These are phyloP conservation scores for Pitangus sulphuratus DNA, from an alignment of 2,797 vertebrate genomes.

Conservation along the genomic window DNA sequence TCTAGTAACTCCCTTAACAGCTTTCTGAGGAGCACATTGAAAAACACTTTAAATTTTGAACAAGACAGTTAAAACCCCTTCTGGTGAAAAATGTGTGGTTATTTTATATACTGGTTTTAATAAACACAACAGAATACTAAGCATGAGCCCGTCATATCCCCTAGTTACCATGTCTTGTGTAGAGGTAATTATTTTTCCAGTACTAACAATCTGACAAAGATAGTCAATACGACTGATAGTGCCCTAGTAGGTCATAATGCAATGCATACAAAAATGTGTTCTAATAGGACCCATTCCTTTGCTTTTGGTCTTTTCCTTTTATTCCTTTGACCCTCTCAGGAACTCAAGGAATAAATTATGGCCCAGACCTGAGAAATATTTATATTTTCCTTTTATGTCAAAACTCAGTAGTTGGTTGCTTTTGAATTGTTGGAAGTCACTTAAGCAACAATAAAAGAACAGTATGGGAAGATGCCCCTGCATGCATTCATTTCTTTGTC, in stretches of 20 bases:
- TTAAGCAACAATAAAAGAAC: slow-evolving; percentile 24
- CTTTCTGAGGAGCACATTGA: neutral
- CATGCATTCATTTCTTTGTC: slow-evolving; percentile 8
- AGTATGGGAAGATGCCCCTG: neutral
- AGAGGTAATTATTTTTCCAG: neutral
- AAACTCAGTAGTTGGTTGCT: neutral
- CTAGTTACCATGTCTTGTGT: neutral
- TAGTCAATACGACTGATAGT: neutral
- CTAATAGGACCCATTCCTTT: neutral
- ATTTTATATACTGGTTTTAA: neutral
- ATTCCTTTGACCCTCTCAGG: neutral
- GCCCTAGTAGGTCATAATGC: neutral
- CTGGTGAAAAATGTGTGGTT: neutral
- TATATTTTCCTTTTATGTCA: slow-evolving; percentile 22
- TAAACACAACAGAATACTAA: slow-evolving; percentile 1
- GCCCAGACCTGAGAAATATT: neutral
- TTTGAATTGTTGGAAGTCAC: neutral
- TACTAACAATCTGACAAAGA: neutral
- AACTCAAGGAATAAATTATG: neutral
- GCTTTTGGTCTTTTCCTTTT: neutral
- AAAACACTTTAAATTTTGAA: slow-evolving; percentile 5
- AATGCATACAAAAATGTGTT: neutral
- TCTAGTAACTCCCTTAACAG: neutral
- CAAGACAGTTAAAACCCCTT: neutral
- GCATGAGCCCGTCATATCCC: neutral